phyloP scores from a whole-genome alignment of 2,113 vertebrate species.

The Perognathus longimembris region DNA sequence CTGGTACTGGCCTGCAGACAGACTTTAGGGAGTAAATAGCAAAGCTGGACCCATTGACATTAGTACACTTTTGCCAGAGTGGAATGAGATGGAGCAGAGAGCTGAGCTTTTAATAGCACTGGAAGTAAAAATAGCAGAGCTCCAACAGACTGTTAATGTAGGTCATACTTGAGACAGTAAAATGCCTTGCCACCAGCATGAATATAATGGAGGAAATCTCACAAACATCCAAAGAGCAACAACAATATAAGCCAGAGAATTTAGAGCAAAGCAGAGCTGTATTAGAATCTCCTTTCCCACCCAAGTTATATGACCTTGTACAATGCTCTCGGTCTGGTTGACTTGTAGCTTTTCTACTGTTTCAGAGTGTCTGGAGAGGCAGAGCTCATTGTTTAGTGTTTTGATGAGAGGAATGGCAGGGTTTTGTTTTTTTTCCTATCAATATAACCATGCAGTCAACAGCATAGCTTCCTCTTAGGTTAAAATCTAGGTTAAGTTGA shows the following conservation, averaged over 20 bases:
- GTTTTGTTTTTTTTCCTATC: background rate
- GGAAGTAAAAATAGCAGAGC: conserved; percentile 8
- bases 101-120: conserved; percentile 26
- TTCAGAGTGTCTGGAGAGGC: background rate
- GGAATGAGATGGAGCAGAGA: background rate
- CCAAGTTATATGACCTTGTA: background rate
- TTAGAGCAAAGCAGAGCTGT: background rate
- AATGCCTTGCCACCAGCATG: background rate
- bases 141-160: background rate
- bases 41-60: background rate
- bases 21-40: background rate
- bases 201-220: background rate
- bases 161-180: background rate
- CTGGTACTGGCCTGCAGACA: background rate
- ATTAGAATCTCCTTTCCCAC: background rate
- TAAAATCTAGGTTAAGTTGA: background rate
- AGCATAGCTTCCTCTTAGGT: background rate
- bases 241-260: background rate
- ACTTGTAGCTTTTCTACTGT: background rate
- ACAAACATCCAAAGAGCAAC: too few relatives aligned
- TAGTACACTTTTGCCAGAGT: background rate
- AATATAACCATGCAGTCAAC: background rate
- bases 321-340: background rate
- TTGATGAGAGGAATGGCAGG: background rate
- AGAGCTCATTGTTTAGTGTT: background rate